These are phyloP conservation scores for Drosophila mimica DNA, from an alignment of 2,888 invertebrate genomes.

Conservation along the genomic window DNA sequence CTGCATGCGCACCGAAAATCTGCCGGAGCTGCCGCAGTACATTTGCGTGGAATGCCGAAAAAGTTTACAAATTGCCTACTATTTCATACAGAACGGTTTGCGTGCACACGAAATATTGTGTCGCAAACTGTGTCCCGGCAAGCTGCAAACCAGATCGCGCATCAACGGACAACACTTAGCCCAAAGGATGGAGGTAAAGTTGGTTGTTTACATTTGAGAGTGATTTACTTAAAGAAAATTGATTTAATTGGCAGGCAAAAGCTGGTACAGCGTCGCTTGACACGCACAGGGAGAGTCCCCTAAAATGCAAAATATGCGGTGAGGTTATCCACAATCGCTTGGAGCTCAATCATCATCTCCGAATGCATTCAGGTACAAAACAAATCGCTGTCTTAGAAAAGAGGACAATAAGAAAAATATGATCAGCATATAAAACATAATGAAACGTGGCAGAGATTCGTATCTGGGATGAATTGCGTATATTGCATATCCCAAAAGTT, in stretches of 20 bases:
- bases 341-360: constrained; percentile 78
- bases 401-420: background rate
- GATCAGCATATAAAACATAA: background rate
- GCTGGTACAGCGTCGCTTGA: background rate
- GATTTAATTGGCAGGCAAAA: constrained; percentile 19
- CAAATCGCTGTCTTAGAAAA: background rate
- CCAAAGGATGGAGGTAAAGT: constrained; percentile 33
- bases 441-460: background rate
- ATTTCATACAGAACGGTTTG: constrained; percentile 74
- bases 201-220: background rate
- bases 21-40: constrained; percentile 65
- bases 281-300: constrained; percentile 9
- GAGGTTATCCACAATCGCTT: constrained; percentile 66
- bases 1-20: constrained; percentile 71
- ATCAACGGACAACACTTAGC: constrained; percentile 35
- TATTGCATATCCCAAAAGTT: background rate
- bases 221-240: background rate
- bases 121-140: constrained; percentile 58
- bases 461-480: background rate
- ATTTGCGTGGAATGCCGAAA: constrained; percentile 78
- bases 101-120: constrained; percentile 79
- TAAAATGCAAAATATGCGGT: constrained; percentile 78
- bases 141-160: constrained; percentile 15
- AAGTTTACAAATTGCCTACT: constrained; percentile 76
- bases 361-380: constrained; percentile 73